Conservation (phyloP, 2,113 vertebrate species). For the Lagopus leucura region DNA sequence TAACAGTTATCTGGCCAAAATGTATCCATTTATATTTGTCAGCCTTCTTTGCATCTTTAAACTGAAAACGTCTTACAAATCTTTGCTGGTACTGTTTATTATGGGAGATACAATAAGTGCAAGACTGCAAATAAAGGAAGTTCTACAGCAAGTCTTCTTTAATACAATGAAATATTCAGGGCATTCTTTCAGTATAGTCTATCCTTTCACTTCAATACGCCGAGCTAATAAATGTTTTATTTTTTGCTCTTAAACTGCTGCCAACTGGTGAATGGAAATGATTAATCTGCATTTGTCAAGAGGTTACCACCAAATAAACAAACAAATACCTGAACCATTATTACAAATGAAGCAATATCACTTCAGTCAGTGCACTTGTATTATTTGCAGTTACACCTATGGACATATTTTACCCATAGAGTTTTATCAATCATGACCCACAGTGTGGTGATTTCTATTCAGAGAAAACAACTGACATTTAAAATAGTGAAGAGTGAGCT, state of each 20-base stretch:
- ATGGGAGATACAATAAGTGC: neutral
- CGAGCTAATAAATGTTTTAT: neutral
- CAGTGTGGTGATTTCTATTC: neutral
- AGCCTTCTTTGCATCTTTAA: neutral
- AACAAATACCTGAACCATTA: neutral
- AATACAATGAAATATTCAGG: neutral
- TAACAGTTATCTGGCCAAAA: neutral
- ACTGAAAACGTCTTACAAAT: neutral
- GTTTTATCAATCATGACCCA: neutral
- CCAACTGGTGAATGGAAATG: neutral
- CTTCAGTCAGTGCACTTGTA: neutral
- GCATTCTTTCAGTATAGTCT: neutral
- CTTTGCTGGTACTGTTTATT: neutral
- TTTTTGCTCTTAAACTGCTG: neutral
- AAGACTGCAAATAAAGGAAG: neutral
- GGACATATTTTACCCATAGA: neutral
- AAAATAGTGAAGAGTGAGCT: neutral
- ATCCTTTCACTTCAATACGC: neutral
- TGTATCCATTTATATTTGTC: neutral
- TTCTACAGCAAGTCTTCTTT: neutral
- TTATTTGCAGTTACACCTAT: neutral
- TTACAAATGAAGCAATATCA: neutral
- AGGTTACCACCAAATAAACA: neutral
- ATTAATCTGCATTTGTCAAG: neutral
- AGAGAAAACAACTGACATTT: neutral